Percentiles rank a stretch among this genome's conserved stretches.
phyloP scores from a whole-genome alignment of 92 coral and sea anemone genomes.

The Heteractis magnifica region DNA sequence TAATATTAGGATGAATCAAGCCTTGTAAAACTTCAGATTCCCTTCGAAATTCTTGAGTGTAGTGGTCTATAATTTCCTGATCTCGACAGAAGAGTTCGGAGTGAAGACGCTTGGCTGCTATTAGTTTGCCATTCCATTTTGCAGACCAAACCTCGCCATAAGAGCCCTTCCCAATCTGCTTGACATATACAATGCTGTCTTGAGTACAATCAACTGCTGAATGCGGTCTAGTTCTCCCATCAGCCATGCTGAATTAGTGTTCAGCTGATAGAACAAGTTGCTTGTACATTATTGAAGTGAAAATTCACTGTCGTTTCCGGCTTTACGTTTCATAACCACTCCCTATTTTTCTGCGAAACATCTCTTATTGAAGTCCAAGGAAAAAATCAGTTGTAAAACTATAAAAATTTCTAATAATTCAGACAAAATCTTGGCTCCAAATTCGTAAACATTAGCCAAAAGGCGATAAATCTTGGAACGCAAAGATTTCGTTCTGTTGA shows the following conservation, averaged over 20 bases:
- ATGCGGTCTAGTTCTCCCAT: background rate
- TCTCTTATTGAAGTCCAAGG: background rate
- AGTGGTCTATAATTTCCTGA: conserved; percentile 48
- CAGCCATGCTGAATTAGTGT: background rate
- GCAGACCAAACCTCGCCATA: conserved; percentile 75
- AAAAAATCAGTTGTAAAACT: background rate
- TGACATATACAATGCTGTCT: background rate
- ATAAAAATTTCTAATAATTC: background rate
- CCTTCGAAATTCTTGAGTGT: conserved; percentile 44
- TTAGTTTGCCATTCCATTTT: conserved; percentile 49
- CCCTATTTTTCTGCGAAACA: background rate
- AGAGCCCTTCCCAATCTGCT: conserved; percentile 70
- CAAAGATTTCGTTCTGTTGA: no score
- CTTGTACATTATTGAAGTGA: background rate
- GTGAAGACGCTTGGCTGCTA: conserved; percentile 79
- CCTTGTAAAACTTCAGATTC: conserved; percentile 61
- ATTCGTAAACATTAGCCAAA: background rate
- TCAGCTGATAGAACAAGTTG: background rate
- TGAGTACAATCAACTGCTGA: background rate
- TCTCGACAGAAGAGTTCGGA: conserved; percentile 44
- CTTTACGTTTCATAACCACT: background rate
- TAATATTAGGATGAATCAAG: conserved; percentile 72
- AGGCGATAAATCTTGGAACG: no score
- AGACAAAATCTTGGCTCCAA: background rate
- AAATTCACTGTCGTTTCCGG: background rate